Percentiles rank a stretch among this genome's conserved stretches.
Evolutionary conservation across 2,113 vertebrate genomes (phyloP).

Genomic region (Triplophysa siluroides): DNA sequence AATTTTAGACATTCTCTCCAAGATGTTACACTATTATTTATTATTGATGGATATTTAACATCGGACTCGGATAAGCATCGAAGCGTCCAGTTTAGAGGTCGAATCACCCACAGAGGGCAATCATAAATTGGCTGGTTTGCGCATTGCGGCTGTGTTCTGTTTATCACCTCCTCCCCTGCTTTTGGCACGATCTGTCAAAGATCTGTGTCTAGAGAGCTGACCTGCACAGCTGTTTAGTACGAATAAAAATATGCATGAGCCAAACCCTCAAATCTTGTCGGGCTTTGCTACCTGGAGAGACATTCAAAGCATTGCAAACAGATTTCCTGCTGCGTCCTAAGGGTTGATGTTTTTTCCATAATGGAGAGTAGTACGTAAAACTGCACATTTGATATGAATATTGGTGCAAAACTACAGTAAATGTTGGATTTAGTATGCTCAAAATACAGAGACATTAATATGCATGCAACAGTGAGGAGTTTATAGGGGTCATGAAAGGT

Average conservation of each 20-base stretch:
- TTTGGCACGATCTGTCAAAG: constrained; percentile 33
- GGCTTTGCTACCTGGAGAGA: constrained; percentile 44
- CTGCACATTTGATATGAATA: neutral
- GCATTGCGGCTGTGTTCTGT: neutral
- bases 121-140: neutral
- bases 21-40: neutral
- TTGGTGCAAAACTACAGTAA: neutral
- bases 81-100: neutral
- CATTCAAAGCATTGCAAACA: constrained; percentile 38
- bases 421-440: neutral
- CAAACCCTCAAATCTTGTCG: constrained; percentile 31
- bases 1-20: no score
- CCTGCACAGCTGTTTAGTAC: constrained; percentile 26
- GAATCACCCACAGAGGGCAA: neutral
- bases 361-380: constrained; percentile 7
- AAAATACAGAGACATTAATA: neutral
- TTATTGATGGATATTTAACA: neutral
- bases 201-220: constrained; percentile 24
- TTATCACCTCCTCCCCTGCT: neutral
- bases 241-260: constrained; percentile 27
- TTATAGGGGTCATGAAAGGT: neutral
- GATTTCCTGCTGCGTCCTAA: constrained; percentile 20
- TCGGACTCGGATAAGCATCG: neutral
- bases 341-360: neutral
- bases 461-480: neutral